Percentiles rank a stretch among this genome's conserved stretches.
Conservation (phyloP, 2,113 vertebrate species). For the Junco hyemalis region DNA sequence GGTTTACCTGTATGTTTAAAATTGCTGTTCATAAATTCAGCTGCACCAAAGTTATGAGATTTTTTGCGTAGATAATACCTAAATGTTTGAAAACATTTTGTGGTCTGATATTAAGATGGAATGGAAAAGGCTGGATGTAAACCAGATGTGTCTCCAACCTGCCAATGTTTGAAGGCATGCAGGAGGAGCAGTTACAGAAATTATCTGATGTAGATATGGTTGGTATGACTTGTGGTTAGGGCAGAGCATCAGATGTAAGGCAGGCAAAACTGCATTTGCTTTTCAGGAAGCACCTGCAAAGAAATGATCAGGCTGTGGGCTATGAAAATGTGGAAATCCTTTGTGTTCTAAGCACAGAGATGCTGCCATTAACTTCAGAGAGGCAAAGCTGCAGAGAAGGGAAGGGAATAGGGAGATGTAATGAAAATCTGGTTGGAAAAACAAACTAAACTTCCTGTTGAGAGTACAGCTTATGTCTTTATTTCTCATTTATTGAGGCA, state of each 20-base stretch:
- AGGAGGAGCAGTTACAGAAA: neutral
- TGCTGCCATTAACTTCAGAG: neutral
- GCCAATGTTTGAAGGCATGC: neutral
- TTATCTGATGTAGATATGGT: neutral
- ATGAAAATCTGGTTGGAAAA: neutral
- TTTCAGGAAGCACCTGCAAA: constrained; percentile 8
- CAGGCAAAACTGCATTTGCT: neutral
- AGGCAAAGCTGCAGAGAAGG: neutral
- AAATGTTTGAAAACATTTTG: neutral
- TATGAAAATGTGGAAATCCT: neutral
- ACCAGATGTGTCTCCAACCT: neutral
- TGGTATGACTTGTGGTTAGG: neutral
- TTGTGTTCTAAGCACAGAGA: neutral
- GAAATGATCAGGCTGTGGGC: neutral
- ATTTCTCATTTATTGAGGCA: neutral
- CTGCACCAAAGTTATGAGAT: neutral
- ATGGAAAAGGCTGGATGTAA: neutral
- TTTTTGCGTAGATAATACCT: neutral
- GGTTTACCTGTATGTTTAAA: neutral
- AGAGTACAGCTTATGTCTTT: neutral
- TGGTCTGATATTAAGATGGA: neutral
- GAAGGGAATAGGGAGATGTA: neutral
- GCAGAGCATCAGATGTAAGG: neutral
- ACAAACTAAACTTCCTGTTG: neutral
- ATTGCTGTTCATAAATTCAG: neutral